A percentile compares a stretch with the other conserved stretches of the same genome.
Evolutionary conservation across 2,888 invertebrate genomes (phyloP).

Genomic region (Zootermopsis nevadensis): DNA sequence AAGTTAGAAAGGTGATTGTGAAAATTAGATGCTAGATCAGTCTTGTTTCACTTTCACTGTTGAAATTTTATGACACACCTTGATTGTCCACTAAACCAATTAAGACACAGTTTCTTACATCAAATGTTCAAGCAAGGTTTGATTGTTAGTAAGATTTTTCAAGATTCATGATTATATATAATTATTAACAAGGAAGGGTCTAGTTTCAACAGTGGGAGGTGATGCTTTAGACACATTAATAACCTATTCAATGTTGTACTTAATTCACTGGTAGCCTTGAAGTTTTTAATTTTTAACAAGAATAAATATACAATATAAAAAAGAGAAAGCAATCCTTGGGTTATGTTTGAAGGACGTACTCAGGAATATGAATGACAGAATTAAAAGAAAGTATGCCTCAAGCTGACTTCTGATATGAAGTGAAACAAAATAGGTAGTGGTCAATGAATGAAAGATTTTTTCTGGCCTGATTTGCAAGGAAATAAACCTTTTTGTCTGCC

Average conservation of each 20-base stretch:
- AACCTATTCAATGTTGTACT: slow-evolving; percentile 46
- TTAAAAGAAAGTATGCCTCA: slow-evolving; percentile 35
- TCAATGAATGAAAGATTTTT: slow-evolving; percentile 24
- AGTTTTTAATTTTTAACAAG: slow-evolving; percentile 47
- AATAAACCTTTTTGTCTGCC: slow-evolving; percentile 41
- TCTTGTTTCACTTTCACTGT: slow-evolving; percentile 44
- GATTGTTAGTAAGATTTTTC: slow-evolving; percentile 7
- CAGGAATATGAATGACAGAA: slow-evolving; percentile 48
- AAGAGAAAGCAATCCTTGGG: slow-evolving; percentile 39
- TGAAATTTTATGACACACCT: slow-evolving; percentile 5
- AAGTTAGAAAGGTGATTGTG: slow-evolving; percentile 42
- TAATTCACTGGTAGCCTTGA: slow-evolving; percentile 49
- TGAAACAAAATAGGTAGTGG: slow-evolving; percentile 37
- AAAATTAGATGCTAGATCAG: slow-evolving; percentile 42
- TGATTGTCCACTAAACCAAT: not conserved
- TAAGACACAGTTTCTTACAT: not conserved
- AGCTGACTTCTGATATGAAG: slow-evolving; percentile 34
- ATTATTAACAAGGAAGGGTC: not conserved
- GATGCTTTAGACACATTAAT: slow-evolving; percentile 33
- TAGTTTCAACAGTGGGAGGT: slow-evolving; percentile 37
- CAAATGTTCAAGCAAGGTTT: slow-evolving; percentile 37
- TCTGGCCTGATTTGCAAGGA: slow-evolving; percentile 39
- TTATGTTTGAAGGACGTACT: slow-evolving; percentile 45
- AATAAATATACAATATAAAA: slow-evolving; percentile 44
- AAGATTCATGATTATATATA: not conserved